Base-by-base conservation (phyloP, 2,888 invertebrate genomes). In the Volucella bombylans region DNA sequence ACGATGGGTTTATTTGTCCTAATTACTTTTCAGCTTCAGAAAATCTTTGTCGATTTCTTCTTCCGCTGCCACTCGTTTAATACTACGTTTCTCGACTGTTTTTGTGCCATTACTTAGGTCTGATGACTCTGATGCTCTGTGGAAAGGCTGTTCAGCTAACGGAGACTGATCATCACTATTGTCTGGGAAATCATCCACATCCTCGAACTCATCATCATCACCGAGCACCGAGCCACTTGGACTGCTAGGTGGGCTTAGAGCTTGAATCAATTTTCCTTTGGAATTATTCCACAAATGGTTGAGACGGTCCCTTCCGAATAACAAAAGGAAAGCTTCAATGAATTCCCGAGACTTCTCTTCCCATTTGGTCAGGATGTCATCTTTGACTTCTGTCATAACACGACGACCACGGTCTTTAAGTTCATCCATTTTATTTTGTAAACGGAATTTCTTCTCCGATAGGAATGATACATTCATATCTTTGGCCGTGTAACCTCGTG, bases 391-490 rank as follows among this genome's bases (percentile, higher is more conserved):
- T 67, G 96, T 97, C 92, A 97, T 95, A 15, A 97, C 96, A 89
- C 95, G 95, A 90, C 97, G 97, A 39, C 97, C 97, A 89, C 97
- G 97, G 89, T 97, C 96, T 92, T 98, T 98, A 87, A 99, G 93
- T 89, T 97, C 96, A 91, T 98, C 97, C 94, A 98, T 96, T 92
- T 98, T 98, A 91, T 98, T 98, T 92, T 98, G 98, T 72, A 99
- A 93, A 68, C 96, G 95, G 91, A 98, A 97, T 91, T 97, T 97
- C 93, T 99, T 99, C 92, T 98, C 99, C 91, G 96, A 98, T 88
- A 99, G 94, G 92, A 97, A 99, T 86, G 98, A 97, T 54, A 99
- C 98, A 92, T 99, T 99, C 71, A 99, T 94, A 90, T 99, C 99
- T 93, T 99, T 99, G 85, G 98, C 98, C 61, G 98, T 97, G 92